Evolutionary conservation across 2,797 vertebrate genomes (phyloP), one percentile per base, ranked within the genome.

Genomic region (Ctenosaura bakeri): DNA sequence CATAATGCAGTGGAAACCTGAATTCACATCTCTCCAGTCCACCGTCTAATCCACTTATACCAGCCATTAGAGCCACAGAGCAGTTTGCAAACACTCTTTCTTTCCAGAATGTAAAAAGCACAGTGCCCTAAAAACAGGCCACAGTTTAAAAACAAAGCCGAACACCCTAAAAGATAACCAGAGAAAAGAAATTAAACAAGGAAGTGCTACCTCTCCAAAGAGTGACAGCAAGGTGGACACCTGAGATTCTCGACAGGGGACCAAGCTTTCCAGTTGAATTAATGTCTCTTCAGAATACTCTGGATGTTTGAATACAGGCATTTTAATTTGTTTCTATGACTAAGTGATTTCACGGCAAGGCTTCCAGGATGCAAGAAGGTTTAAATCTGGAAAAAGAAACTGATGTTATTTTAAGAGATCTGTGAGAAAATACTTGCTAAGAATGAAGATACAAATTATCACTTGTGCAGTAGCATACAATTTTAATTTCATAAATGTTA

Each of bases 181-280:
- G 13, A 50, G n/a, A 80, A 85, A 84, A 76, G 0, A 4, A 0
- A 6, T 6, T 69, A 76, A 0, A 83, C 0, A 87, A 82, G 76
- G 35, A 88, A 92, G n/a, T 87, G 91, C 8, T 96, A 99, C 99
- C 98, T 99, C 98, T 90, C 99, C 99, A 97, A 99, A 98, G 56
- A 99, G 78, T 0, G 98, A 97, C 93, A 98, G 96, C 95, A 99
- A 90, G 38, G 90, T 92, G 59, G 97, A 97, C 16, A 98, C 97
- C 46, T 99, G 99, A 8, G 96, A 83, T 59, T 98, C 98, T 82
- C 99, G 97, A 94, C 98, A 99, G 1, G 98, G 98, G 92, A 98
- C 96, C 93, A 95, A 66, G 90, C 97, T 97, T 9, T 97, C 96
- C 93, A 98, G 69, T 0, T 22, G 95, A 85, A 90, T 94, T 92